Conservation (phyloP, 2,113 vertebrate genomes). For the Osmerus mordax region DNA sequence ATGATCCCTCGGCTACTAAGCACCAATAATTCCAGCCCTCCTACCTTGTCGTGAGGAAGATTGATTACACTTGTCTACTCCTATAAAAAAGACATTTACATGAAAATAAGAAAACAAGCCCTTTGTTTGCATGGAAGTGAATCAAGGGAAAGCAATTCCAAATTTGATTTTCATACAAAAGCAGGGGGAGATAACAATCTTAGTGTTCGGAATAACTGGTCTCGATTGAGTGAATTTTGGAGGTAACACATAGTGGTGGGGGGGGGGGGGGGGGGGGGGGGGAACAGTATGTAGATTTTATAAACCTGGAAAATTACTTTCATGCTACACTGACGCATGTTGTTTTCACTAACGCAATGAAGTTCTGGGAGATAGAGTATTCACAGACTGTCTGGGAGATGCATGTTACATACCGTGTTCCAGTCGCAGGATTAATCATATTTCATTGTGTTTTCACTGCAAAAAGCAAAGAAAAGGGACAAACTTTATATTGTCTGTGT, state of each 20-base stretch:
- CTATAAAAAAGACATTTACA: conserved; percentile 83
- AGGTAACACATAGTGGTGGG: conserved; percentile 55
- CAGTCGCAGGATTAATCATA: conserved; percentile 39
- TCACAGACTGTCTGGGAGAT: conserved; percentile 30
- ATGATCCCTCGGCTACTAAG: conserved; percentile 80
- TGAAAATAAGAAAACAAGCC: conserved; percentile 82
- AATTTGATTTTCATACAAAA: conserved; percentile 76
- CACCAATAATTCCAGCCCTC: conserved; percentile 83
- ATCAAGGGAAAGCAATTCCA: conserved; percentile 69
- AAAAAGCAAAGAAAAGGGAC: not conserved
- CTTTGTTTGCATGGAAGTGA: conserved; percentile 76
- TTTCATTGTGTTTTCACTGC: not conserved
- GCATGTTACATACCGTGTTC: conserved; percentile 35
- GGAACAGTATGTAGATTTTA: conserved; percentile 75
- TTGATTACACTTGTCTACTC: conserved; percentile 81
- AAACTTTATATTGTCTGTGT: conserved; percentile 29
- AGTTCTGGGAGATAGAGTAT: conserved; percentile 29
- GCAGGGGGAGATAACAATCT: conserved; percentile 61
- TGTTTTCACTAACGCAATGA: conserved; percentile 70
- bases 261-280: conserved; percentile 12
- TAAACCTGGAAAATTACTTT: conserved; percentile 75
- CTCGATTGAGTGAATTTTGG: conserved; percentile 69
- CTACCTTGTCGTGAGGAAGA: conserved; percentile 82
- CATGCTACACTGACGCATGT: conserved; percentile 70
- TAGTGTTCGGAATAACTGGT: conserved; percentile 41